Percentiles rank a stretch among this genome's conserved stretches.
These are phyloP conservation scores for Arrhopalites spinosus DNA, from an alignment of 2,888 invertebrate species.

Conservation along the genomic window DNA sequence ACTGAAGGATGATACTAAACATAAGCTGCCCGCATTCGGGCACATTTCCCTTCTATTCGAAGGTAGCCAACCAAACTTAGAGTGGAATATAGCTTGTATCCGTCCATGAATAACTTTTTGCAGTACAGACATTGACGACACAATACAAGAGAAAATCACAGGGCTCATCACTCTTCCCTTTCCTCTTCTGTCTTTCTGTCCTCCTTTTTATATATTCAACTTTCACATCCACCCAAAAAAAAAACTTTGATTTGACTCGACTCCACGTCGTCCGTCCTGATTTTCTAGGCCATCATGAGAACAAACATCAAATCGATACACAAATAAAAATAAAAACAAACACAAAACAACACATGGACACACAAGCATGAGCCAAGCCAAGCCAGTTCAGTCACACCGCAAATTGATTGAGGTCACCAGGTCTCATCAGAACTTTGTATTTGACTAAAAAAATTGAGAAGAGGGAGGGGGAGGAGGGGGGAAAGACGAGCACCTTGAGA, in stretches of 20 bases:
- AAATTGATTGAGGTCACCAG: slow-evolving; percentile 18
- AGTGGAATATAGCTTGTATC: slow-evolving; percentile 9
- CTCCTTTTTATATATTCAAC: too few species aligned
- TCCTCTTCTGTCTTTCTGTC: neutral
- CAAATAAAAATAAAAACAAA: neutral
- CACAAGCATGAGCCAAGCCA: neutral
- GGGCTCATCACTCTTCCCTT: slow-evolving; percentile 26
- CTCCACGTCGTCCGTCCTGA: neutral
- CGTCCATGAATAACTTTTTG: slow-evolving; percentile 17
- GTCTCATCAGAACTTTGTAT: neutral
- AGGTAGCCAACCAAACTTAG: slow-evolving; percentile 20
- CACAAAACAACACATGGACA: neutral
- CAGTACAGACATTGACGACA: slow-evolving; percentile 13
- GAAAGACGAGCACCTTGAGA: neutral
- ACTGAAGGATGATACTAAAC: neutral
- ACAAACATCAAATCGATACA: neutral
- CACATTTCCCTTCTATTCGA: slow-evolving; percentile 16
- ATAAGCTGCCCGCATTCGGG: slow-evolving; percentile 21
- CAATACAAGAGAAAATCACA: slow-evolving; percentile 21
- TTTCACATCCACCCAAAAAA: neutral
- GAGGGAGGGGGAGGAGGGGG: neutral
- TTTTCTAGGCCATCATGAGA: neutral
- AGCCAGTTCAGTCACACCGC: neutral
- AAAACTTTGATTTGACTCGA: slow-evolving; percentile 3
- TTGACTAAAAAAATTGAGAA: neutral